Evolutionary conservation across 2,797 vertebrate species (phyloP), one percentile per base, ranked within the genome.

Genomic region (Pantherophis vulpinus): DNA sequence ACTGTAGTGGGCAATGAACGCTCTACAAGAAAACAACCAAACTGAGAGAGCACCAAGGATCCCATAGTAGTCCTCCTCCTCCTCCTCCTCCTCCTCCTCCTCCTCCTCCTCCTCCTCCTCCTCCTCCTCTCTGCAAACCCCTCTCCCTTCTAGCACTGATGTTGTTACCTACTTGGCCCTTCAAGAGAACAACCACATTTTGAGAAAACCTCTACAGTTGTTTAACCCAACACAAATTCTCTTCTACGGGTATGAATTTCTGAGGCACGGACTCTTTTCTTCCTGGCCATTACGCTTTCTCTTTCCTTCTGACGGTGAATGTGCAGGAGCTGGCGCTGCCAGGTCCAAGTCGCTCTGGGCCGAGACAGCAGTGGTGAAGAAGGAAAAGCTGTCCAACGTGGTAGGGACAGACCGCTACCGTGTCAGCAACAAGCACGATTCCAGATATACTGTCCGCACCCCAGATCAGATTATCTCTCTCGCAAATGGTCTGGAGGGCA

Each of bases 291-390:
- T 7, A 4, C 70, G 4, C 1, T 0, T 0, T 42, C 18, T 20
- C 8, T 79, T 79, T 23, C 32, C 32, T 42, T 79, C 16, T 42
- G 70, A 4, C 23, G 70, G 18, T 20, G 70, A 74, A 37, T 18
- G 0, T 37, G 32, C 70, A 3, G 70, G 7, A 23, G 70, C 32
- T 23, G 70, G 32, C 1, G 8, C 7, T 4, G 70, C 32, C 18
- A 11, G 37, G 0, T 0, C 0, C 7, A 42, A 10, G 70, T 79
- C 70, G 0, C 16, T 79, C 1, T 79, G 7, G 18, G 0, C 70
- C 14, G 0, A 42, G 8, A 20, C 0, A 42, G 70, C 70, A 42
- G 0, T 42, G 18, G 9, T 79, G 8, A 79, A 79, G 18, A 79
- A 37, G 32, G 70, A 79, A 10, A 3, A 4, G 8, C 8, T 79